A percentile compares a stretch with the other conserved stretches of the same genome.
phyloP scores from a whole-genome alignment of 1,140 invertebrate genomes.

The Dysdera silvatica region DNA sequence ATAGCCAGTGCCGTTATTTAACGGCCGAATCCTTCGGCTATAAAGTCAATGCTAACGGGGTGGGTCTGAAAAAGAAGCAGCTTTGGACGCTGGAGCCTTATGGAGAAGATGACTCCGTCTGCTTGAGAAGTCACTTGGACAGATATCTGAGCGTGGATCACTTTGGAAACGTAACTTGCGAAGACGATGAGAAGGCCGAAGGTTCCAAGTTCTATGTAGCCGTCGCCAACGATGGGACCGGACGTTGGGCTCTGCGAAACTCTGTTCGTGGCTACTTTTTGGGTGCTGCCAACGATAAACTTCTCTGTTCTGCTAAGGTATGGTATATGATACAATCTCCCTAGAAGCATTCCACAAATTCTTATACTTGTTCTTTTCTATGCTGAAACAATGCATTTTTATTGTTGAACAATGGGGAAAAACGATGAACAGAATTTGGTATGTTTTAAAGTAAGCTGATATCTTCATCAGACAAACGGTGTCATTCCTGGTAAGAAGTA shows the following conservation, averaged over 20 bases:
- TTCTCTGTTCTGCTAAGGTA: slow-evolving; percentile 82
- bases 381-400: too few species aligned
- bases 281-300: slow-evolving; percentile 79
- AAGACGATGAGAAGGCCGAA: slow-evolving; percentile 69
- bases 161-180: slow-evolving; percentile 93
- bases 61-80: slow-evolving; percentile 93
- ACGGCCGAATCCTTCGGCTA: slow-evolving; percentile 97
- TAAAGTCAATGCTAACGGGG: slow-evolving; percentile 92
- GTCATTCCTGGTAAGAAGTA: too few species aligned
- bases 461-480: too few species aligned
- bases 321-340: too few species aligned
- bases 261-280: slow-evolving; percentile 83
- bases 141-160: slow-evolving; percentile 49
- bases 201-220: slow-evolving; percentile 64
- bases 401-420: too few species aligned
- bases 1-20: slow-evolving; percentile 76
- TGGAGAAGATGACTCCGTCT: slow-evolving; percentile 44
- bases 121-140: slow-evolving; percentile 30
- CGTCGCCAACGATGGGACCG: slow-evolving; percentile 27
- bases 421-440: too few species aligned
- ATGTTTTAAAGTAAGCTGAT: too few species aligned
- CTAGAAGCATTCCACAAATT: too few species aligned
- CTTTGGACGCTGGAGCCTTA: slow-evolving; percentile 80
- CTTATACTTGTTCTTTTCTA: too few species aligned
- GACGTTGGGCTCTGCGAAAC: slow-evolving; percentile 78